phyloP scores from a whole-genome alignment of 2,888 invertebrate species.

The Caenorhabditis angaria region DNA sequence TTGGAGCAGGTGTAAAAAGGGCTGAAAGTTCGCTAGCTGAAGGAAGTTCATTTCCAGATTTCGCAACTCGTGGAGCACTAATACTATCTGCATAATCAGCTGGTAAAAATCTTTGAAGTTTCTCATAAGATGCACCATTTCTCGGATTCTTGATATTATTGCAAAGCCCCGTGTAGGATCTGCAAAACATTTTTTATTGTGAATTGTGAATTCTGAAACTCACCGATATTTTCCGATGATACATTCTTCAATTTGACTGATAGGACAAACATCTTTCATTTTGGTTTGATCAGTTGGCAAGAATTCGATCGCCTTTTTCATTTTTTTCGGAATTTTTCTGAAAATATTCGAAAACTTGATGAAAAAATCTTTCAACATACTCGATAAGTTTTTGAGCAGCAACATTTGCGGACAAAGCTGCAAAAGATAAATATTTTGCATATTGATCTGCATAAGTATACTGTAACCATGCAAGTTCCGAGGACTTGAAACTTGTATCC shows the following conservation, averaged over 20 bases:
- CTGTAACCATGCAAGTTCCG: constrained; percentile 56
- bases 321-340: constrained; percentile 45
- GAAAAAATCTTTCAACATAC: constrained; percentile 30
- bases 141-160: constrained; percentile 71
- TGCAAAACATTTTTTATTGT: constrained; percentile 10
- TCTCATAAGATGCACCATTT: constrained; percentile 69
- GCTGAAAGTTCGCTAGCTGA: constrained; percentile 46
- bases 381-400: constrained; percentile 55
- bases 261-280: constrained; percentile 63
- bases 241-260: constrained; percentile 68
- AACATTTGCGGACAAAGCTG: constrained; percentile 63
- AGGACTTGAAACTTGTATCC: constrained; percentile 25
- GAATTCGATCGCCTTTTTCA: constrained; percentile 28
- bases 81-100: constrained; percentile 71
- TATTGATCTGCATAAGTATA: constrained; percentile 57
- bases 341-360: constrained; percentile 9
- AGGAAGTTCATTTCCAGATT: constrained; percentile 49
- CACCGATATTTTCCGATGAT: constrained; percentile 66
- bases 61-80: constrained; percentile 36
- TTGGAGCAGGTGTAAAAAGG: constrained; percentile 50
- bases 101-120: constrained; percentile 62
- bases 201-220: neutral
- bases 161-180: constrained; percentile 71
- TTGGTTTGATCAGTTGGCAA: constrained; percentile 53
- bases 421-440: constrained; percentile 68